Evolutionary conservation across 2,888 invertebrate species (phyloP).

Genomic region (Drosophila rubida): DNA sequence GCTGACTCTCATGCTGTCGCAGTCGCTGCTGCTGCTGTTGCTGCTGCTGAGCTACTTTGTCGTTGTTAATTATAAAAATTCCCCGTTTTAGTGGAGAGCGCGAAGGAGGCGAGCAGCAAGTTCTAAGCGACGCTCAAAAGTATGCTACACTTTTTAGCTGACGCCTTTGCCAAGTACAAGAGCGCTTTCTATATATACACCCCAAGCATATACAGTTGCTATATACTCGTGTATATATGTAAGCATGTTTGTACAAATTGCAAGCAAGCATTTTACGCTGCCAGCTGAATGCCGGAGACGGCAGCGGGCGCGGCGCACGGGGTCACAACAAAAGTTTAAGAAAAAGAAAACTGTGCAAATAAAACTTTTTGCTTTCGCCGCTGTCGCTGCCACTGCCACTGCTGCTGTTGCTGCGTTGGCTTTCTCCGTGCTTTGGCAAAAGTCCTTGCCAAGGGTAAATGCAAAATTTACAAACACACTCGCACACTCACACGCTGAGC

Average conservation of each 20-base stretch:
- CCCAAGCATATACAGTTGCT: slow-evolving; percentile 22
- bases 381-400: slow-evolving; percentile 24
- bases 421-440: slow-evolving; percentile 61
- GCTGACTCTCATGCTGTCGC: slow-evolving; percentile 49
- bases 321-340: slow-evolving; percentile 72
- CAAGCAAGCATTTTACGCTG: slow-evolving; percentile 75
- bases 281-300: neutral
- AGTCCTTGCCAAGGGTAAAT: slow-evolving; percentile 83
- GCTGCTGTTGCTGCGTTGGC: slow-evolving; percentile 44
- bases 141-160: slow-evolving; percentile 71
- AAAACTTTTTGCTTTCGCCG: slow-evolving; percentile 78
- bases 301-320: neutral
- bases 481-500: slow-evolving; percentile 15
- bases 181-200: slow-evolving; percentile 6
- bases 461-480: slow-evolving; percentile 73
- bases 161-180: slow-evolving; percentile 65
- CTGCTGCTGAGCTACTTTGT: slow-evolving; percentile 70
- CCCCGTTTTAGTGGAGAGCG: slow-evolving; percentile 48
- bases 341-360: slow-evolving; percentile 79
- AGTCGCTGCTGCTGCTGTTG: slow-evolving; percentile 26
- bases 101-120: slow-evolving; percentile 18
- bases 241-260: slow-evolving; percentile 71
- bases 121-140: slow-evolving; percentile 73
- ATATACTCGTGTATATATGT: slow-evolving; percentile 36
- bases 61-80: slow-evolving; percentile 77